Evolutionary conservation across 37 sponge, comb jelly and placozoan species (phyloP).

Genomic region (Hexactinellida sp.): DNA sequence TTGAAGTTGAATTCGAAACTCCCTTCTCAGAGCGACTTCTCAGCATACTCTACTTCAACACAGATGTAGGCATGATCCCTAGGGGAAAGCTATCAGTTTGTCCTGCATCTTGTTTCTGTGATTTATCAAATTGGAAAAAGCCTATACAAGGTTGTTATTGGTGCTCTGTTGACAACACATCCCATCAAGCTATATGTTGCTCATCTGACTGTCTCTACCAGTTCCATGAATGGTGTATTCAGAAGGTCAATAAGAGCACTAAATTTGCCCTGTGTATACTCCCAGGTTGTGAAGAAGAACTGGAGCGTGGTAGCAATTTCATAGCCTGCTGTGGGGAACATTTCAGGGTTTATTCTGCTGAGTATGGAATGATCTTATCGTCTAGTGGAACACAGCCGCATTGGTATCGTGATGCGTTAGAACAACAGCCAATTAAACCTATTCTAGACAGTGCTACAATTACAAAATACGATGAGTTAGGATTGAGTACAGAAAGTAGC

Average conservation of each 20-base stretch:
- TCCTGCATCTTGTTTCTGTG: neutral
- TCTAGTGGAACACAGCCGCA: no score
- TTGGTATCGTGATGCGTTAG: no score
- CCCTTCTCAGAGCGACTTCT: neutral
- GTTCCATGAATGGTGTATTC: slow-evolving; percentile 3
- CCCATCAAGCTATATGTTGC: neutral
- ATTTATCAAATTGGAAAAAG: neutral
- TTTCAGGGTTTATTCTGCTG: neutral
- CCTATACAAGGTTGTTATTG: neutral
- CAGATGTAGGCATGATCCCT: neutral
- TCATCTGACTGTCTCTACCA: neutral
- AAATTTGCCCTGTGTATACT: neutral
- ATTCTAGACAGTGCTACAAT: no score
- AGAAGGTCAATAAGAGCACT: neutral
- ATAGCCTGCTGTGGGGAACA: neutral
- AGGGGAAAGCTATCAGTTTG: neutral
- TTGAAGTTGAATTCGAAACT: neutral
- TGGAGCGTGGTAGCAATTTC: neutral
- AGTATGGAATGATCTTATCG: neutral
- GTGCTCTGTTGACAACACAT: neutral
- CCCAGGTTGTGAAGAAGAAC: neutral
- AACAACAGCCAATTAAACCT: no score
- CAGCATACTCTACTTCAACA: neutral
- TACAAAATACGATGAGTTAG: no score
- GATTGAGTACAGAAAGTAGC: no score